phyloP scores from a whole-genome alignment of 2,797 vertebrate species.

The Eupleurogrammus muticus region DNA sequence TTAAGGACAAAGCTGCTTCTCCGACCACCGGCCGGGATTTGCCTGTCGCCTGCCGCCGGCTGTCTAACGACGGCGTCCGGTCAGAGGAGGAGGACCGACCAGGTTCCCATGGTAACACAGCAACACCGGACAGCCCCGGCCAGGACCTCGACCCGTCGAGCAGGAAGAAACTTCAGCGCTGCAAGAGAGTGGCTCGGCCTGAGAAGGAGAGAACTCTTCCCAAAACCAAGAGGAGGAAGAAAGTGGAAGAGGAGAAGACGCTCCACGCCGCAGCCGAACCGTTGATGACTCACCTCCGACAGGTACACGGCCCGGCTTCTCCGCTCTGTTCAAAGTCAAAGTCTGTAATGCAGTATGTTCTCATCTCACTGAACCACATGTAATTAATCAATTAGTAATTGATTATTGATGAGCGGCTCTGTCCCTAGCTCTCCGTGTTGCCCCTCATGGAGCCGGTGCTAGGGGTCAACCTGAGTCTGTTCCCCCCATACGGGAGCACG shows the following conservation, averaged over 20 bases:
- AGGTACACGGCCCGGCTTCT: constrained; percentile 56
- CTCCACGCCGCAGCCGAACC: constrained; percentile 82
- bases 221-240: constrained; percentile 90
- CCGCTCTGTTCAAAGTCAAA: too few relatives aligned
- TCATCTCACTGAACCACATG: too few relatives aligned
- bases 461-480: constrained; percentile 92
- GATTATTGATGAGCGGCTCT: neutral
- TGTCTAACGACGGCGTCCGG: constrained; percentile 74
- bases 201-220: constrained; percentile 83
- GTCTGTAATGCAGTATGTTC: too few relatives aligned
- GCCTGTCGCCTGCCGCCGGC: constrained; percentile 60
- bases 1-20: constrained; percentile 91
- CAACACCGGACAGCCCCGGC: constrained; percentile 33
- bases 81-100: constrained; percentile 83
- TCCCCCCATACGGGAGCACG: constrained; percentile 92
- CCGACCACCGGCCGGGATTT: constrained; percentile 30
- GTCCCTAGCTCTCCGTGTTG: constrained; percentile 89
- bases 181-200: constrained; percentile 76
- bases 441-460: constrained; percentile 97
- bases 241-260: constrained; percentile 89
- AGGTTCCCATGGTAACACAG: constrained; percentile 64
- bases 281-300: constrained; percentile 85
- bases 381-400: neutral
- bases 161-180: constrained; percentile 86
- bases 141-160: constrained; percentile 76